Percentiles rank a stretch among this genome's conserved stretches.
phyloP scores from a whole-genome alignment of 2,888 invertebrate genomes.

The Conistra vaccinii region DNA sequence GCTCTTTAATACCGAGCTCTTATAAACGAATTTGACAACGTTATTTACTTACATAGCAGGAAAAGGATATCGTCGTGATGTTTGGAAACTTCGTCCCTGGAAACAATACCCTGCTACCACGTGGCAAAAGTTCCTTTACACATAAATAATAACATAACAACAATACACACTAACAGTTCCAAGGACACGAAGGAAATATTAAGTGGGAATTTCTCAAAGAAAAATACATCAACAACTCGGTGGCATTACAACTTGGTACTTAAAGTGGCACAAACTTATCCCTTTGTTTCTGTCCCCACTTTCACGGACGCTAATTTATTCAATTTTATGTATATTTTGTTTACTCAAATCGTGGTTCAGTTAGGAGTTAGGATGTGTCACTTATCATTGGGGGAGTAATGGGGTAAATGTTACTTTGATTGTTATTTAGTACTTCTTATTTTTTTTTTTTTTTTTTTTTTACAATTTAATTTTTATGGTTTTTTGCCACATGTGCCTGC shows the following conservation, averaged over 20 bases:
- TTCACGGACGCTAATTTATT: slow-evolving; percentile 58
- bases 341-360: slow-evolving; percentile 29
- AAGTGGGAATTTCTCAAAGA: slow-evolving; percentile 53
- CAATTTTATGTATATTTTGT: slow-evolving; percentile 58
- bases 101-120: not conserved
- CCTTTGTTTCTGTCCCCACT: slow-evolving; percentile 53
- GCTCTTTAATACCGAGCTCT: not conserved
- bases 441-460: too few species aligned
- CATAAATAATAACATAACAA: slow-evolving; percentile 55
- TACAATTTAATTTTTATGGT: too few species aligned
- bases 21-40: not conserved
- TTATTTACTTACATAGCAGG: not conserved
- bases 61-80: slow-evolving; percentile 10
- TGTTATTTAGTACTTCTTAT: not conserved
- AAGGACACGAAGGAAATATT: slow-evolving; percentile 56
- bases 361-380: slow-evolving; percentile 10
- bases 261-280: slow-evolving; percentile 62
- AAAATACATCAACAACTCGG: slow-evolving; percentile 55
- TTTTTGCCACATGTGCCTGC: too few species aligned
- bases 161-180: slow-evolving; percentile 41
- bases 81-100: not conserved
- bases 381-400: slow-evolving; percentile 5
- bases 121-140: slow-evolving; percentile 23
- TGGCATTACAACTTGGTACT: slow-evolving; percentile 63
- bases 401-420: slow-evolving; percentile 5